phyloP scores from a whole-genome alignment of 2,113 vertebrate genomes.

The Platysternon megacephalum region DNA sequence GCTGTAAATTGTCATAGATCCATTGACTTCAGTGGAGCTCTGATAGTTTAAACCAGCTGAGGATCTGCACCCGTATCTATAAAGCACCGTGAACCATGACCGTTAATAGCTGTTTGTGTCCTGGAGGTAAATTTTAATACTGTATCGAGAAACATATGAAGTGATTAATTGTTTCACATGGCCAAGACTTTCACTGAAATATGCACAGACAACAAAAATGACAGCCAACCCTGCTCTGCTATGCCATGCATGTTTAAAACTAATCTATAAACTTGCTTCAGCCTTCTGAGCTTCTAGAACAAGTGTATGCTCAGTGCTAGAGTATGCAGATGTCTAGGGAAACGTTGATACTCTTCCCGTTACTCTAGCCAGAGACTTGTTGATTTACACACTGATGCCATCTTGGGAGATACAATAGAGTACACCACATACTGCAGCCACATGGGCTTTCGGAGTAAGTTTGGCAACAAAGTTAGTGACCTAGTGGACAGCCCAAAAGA shows the following conservation, averaged over 20 bases:
- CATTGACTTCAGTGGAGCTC: background rate
- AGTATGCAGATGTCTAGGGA: background rate
- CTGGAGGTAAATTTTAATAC: background rate
- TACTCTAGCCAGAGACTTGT: fast-evolving
- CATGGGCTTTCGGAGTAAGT: background rate
- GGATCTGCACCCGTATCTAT: background rate
- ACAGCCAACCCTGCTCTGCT: background rate
- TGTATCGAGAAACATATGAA: background rate
- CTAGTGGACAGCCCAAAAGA: background rate
- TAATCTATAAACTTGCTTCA: background rate
- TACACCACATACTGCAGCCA: background rate
- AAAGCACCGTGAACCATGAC: background rate
- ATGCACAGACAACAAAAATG: background rate
- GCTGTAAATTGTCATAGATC: background rate
- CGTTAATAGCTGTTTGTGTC: background rate
- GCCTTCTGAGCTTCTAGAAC: background rate
- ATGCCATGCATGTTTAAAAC: background rate
- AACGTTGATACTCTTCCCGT: background rate
- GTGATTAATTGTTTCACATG: background rate
- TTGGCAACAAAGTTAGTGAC: background rate
- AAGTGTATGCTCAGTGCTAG: background rate
- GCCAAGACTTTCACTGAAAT: background rate
- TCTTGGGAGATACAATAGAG: background rate
- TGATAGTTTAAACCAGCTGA: background rate
- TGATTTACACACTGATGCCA: background rate